phyloP scores from a whole-genome alignment of 2,113 vertebrate species.

The Nesogale talazaci region DNA sequence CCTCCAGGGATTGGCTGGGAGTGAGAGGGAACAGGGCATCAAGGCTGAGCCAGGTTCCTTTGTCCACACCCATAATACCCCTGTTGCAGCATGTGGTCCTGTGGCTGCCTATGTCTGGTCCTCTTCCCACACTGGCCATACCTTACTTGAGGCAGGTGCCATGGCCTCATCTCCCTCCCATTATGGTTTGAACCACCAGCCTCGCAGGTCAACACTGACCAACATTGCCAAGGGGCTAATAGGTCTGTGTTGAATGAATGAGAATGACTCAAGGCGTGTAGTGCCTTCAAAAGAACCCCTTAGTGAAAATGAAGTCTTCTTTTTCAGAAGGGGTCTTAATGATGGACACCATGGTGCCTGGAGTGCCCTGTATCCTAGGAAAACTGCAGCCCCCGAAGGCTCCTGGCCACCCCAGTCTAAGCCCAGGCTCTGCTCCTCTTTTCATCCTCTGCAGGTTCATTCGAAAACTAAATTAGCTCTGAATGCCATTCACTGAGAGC shows the following conservation, averaged over 20 bases:
- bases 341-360: background rate
- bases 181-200: background rate
- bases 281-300: background rate
- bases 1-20: background rate
- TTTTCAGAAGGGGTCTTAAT: background rate
- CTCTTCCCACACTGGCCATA: fast-evolving
- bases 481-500: background rate
- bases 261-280: background rate
- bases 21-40: background rate
- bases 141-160: background rate
- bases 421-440: background rate
- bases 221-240: background rate
- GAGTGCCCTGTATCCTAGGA: background rate
- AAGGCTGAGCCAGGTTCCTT: too few relatives aligned
- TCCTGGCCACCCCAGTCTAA: background rate
- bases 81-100: fast-evolving
- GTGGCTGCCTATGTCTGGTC: background rate
- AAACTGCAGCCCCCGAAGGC: background rate
- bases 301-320: background rate
- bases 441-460: background rate
- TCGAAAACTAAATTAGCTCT: background rate
- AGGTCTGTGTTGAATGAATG: background rate
- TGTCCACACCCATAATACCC: background rate
- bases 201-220: too few relatives aligned
- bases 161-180: background rate